phyloP scores from a whole-genome alignment of 2,797 vertebrate genomes.

The Rhincodon typus region DNA sequence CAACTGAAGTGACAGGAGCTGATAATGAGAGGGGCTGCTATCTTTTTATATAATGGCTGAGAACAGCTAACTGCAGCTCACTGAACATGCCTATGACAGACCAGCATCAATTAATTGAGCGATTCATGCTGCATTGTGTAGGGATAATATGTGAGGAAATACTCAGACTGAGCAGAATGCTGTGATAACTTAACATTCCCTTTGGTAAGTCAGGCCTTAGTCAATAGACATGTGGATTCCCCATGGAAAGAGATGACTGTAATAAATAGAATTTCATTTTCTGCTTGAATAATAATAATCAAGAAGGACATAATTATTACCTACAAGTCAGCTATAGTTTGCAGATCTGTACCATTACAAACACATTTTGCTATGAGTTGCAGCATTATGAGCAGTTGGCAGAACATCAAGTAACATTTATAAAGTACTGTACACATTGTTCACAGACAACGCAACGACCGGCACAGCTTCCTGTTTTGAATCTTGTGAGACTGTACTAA shows the following conservation, averaged over 20 bases:
- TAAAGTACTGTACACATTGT: neutral
- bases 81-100: neutral
- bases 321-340: neutral
- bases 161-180: neutral
- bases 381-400: neutral
- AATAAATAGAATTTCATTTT: neutral
- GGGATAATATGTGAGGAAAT: neutral
- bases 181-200: neutral
- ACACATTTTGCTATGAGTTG: neutral
- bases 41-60: neutral
- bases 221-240: neutral
- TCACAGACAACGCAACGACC: neutral
- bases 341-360: neutral
- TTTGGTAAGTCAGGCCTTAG: neutral
- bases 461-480: neutral
- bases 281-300: neutral
- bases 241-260: neutral
- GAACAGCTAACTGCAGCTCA: neutral
- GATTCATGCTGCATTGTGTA: neutral
- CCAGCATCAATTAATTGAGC: neutral
- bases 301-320: neutral
- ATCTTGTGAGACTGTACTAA: conserved; percentile 20
- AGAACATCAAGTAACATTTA: neutral
- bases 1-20: neutral
- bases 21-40: neutral